phyloP scores from a whole-genome alignment of 2,113 vertebrate genomes.

The Chroicocephalus ridibundus region DNA sequence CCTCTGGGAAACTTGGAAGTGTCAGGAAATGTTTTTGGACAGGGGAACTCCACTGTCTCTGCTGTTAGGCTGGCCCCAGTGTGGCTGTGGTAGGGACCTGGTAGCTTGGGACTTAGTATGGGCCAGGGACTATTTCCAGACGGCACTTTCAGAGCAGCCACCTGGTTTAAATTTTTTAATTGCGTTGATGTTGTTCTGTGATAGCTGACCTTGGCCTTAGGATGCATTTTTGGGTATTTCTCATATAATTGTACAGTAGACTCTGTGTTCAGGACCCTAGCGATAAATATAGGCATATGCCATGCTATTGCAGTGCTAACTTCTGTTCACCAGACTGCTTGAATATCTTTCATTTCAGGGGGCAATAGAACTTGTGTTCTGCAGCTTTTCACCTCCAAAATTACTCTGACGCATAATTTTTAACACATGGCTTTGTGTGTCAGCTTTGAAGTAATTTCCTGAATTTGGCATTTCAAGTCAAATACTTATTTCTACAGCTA shows the following conservation, averaged over 20 bases:
- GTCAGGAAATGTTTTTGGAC: background rate
- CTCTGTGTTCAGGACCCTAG: background rate
- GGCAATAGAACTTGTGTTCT: background rate
- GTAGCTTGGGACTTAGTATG: background rate
- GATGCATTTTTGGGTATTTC: background rate
- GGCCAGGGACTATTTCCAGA: background rate
- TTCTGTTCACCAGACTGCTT: slow-evolving; percentile 11
- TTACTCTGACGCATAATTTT: background rate
- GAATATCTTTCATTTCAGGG: background rate
- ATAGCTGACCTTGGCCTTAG: background rate
- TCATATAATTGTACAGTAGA: background rate
- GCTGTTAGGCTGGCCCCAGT: background rate
- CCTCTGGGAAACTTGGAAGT: background rate
- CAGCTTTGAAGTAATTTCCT: slow-evolving; percentile 12
- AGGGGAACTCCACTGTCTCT: background rate
- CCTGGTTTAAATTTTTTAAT: background rate
- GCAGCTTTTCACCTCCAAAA: background rate
- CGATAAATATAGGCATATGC: background rate
- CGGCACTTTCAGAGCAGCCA: background rate
- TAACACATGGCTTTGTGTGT: background rate
- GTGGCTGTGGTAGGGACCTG: background rate
- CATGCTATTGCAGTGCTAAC: background rate
- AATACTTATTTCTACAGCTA: background rate
- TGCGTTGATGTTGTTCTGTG: background rate
- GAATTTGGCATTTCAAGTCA: slow-evolving; percentile 27